phyloP scores from a whole-genome alignment of 1,140 invertebrate genomes.

The Lutraria rhynchaena region DNA sequence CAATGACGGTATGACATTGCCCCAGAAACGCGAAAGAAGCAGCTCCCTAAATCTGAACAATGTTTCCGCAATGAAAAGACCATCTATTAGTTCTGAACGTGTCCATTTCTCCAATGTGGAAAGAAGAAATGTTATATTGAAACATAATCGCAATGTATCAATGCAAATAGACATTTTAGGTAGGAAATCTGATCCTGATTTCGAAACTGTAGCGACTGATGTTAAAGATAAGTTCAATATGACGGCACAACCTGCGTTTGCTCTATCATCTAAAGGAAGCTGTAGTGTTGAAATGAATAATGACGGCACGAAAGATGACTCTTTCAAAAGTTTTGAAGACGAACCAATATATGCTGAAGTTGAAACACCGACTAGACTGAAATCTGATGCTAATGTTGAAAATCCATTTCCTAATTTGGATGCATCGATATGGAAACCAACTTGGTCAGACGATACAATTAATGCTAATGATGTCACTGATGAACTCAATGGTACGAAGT shows the following conservation, averaged over 20 bases:
- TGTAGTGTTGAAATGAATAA: too few species aligned
- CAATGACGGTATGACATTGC: constrained; percentile 13
- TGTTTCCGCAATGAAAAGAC: constrained; percentile 19
- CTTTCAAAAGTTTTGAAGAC: background rate
- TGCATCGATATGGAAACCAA: constrained; percentile 33
- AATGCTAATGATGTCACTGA: constrained; percentile 1
- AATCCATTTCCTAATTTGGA: constrained; percentile 48
- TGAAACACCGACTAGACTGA: background rate
- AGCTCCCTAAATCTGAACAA: constrained; percentile 48
- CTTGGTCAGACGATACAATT: constrained; percentile 14
- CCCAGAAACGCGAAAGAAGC: constrained; percentile 47
- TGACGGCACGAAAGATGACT: constrained; percentile 1
- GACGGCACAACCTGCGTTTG: constrained; percentile 8
- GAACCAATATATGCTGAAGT: constrained; percentile 61
- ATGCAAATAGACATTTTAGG: constrained; percentile 42
- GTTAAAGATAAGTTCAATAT: background rate
- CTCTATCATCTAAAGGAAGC: background rate
- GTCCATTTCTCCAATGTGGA: background rate
- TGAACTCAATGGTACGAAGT: constrained; percentile 40
- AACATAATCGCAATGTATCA: constrained; percentile 50
- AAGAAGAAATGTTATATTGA: constrained; percentile 21
- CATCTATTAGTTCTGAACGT: background rate
- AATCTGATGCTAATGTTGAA: background rate
- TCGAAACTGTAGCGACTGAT: background rate
- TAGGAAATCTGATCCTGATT: background rate